Base-by-base conservation (phyloP, 2,888 invertebrate species). In the Chymomyza amoena region DNA sequence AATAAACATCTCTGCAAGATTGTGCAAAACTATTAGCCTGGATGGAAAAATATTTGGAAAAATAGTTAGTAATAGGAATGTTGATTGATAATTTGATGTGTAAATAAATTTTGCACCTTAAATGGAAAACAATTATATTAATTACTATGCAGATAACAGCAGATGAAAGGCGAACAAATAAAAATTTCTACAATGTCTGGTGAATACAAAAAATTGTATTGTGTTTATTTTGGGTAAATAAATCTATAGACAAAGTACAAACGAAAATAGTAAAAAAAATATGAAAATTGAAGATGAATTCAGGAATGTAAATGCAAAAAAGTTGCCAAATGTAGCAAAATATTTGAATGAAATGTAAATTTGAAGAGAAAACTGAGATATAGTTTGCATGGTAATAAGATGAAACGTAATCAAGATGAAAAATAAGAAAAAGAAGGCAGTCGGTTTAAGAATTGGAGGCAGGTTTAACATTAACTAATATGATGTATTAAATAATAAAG, bases 1-100 rank as follows among this genome's bases (percentile, higher is more conserved):
- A 36, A 36, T 50, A 36, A 10, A 13, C 15, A 25, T 45, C 39
- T 61, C 39, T 39, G 16, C 25, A 39, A 54, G 54, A 39, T 52
- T 18, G 50, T 71, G 60, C 75, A 68, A 69, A 70, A 69, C 64
- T 78, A 73, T 78, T 61, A 39, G 78, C 78, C 59, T 7, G 9
- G 13, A 45, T 4, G 10, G 10, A 45, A 45, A 39, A 45, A 4
- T 2, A 13, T 45, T 45, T 13, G 13, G 13, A 13, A 45, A 45
- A 45, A 45, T 45, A 45, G 10, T 45, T 45, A 13, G 0, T 13
- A 13, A 10, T 45, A 13, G 0, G 13, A 3, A 45, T 45, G 13
- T 45, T 13, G 39, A 45, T 6, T 10, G 39, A 45, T 45, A 45
- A 45, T 13, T 45, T 45, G 39, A 45, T 13, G 39, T 45, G 39